Percentiles rank a stretch among this genome's conserved stretches.
These are phyloP conservation scores for Troides oblongomaculatus DNA, from an alignment of 2,888 invertebrate species.

Conservation along the genomic window DNA sequence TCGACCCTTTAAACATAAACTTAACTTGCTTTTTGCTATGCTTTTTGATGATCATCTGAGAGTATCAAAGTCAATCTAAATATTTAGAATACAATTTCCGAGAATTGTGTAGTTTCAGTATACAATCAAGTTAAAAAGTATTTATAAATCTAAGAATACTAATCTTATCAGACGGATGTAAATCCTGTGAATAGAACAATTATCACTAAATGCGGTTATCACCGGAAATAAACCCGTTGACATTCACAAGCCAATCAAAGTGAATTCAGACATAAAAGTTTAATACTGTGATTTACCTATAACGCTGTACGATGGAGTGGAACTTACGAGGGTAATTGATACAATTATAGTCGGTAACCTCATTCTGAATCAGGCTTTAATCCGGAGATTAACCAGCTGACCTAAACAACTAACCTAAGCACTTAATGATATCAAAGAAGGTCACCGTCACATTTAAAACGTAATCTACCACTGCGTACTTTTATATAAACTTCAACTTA, in stretches of 20 bases:
- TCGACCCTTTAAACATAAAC: too few species aligned
- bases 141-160: too few species aligned
- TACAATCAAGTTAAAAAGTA: too few species aligned
- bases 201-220: not conserved
- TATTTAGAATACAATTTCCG: too few species aligned
- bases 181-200: too few species aligned
- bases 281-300: not conserved
- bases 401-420: slow-evolving; percentile 5
- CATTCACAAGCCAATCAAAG: not conserved
- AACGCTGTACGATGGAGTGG: not conserved
- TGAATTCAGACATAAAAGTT: not conserved
- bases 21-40: too few species aligned
- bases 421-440: slow-evolving; percentile 9
- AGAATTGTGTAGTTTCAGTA: too few species aligned
- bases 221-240: not conserved
- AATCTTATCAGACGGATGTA: too few species aligned
- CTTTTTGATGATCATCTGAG: too few species aligned
- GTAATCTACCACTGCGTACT: slow-evolving; percentile 1
- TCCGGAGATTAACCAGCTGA: slow-evolving; percentile 8
- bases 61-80: too few species aligned
- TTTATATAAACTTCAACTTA: not conserved
- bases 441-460: slow-evolving; percentile 9
- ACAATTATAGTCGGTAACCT: slow-evolving; percentile 4
- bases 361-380: slow-evolving; percentile 5
- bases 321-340: not conserved